These are phyloP conservation scores for Asarcornis scutulata DNA, from an alignment of 2,113 vertebrate species.

Conservation along the genomic window DNA sequence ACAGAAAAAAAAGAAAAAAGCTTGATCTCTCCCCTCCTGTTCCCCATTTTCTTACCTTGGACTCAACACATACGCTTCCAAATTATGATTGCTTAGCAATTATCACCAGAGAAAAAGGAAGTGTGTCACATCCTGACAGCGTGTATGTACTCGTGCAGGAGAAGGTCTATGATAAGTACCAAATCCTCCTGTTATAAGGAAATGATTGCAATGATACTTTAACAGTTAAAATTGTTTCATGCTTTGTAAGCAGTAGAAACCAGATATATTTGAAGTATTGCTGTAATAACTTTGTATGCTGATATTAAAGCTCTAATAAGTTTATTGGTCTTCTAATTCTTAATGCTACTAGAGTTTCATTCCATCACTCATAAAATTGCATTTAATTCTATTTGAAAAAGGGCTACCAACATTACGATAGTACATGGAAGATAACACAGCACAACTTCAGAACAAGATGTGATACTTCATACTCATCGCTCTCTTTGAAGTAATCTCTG, in stretches of 20 bases:
- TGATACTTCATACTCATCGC: not conserved
- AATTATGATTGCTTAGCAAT: not conserved
- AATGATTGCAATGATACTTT: not conserved
- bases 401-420: not conserved
- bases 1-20: not conserved
- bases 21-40: not conserved
- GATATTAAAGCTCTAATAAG: not conserved
- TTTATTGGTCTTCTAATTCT: not conserved
- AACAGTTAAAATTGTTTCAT: not conserved
- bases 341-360: not conserved
- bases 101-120: not conserved
- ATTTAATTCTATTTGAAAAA: not conserved
- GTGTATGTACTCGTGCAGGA: not conserved
- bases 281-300: not conserved
- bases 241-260: not conserved
- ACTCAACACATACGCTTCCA: not conserved
- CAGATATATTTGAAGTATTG: not conserved
- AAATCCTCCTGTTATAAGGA: not conserved
- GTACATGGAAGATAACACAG: not conserved
- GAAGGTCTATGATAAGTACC: not conserved
- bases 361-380: not conserved
- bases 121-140: not conserved
- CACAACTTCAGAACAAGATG: not conserved
- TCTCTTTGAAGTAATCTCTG: not conserved
- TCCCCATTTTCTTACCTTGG: not conserved